A percentile compares a stretch with the other conserved stretches of the same genome.
phyloP scores from a whole-genome alignment of 2,113 vertebrate species.

The Pionites leucogaster region DNA sequence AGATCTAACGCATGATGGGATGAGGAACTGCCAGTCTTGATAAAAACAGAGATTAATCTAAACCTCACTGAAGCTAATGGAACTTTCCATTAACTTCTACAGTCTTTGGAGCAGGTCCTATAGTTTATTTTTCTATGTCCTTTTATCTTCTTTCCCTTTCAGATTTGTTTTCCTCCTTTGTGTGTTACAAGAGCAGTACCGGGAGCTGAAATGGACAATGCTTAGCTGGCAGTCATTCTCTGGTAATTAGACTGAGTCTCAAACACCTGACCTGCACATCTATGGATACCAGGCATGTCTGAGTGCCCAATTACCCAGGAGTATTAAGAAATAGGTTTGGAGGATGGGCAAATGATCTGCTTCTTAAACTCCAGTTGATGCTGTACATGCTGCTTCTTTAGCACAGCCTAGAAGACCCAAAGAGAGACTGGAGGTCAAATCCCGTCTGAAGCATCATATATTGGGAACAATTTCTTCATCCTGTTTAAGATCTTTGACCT shows the following conservation, averaged over 20 bases:
- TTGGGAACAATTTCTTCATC: conserved; percentile 56
- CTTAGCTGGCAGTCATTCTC: conserved; percentile 50
- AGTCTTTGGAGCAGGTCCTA: conserved; percentile 50
- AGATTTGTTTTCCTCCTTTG: conserved; percentile 71
- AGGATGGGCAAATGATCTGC: conserved; percentile 57
- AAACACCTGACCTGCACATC: conserved; percentile 66
- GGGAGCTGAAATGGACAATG: conserved; percentile 63
- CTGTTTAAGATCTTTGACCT: conserved; percentile 60
- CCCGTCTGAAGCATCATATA: conserved; percentile 15
- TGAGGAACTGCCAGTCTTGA: not conserved
- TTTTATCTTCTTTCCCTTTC: conserved; percentile 71
- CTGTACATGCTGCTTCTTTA: conserved; percentile 8
- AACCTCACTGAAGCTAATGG: conserved; percentile 45
- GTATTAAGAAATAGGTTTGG: conserved; percentile 58
- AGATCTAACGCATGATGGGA: not conserved
- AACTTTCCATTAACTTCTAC: conserved; percentile 62
- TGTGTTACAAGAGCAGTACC: conserved; percentile 59
- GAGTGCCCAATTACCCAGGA: conserved; percentile 61
- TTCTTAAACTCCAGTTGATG: conserved; percentile 35
- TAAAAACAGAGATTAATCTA: not conserved
- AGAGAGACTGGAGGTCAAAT: conserved; percentile 49
- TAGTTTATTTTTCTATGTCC: conserved; percentile 44
- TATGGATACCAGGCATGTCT: conserved; percentile 60
- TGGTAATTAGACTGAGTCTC: conserved; percentile 63
- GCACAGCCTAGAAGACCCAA: conserved; percentile 45